Conservation (phyloP, 2,888 invertebrate species). For the Fragum fragum region DNA sequence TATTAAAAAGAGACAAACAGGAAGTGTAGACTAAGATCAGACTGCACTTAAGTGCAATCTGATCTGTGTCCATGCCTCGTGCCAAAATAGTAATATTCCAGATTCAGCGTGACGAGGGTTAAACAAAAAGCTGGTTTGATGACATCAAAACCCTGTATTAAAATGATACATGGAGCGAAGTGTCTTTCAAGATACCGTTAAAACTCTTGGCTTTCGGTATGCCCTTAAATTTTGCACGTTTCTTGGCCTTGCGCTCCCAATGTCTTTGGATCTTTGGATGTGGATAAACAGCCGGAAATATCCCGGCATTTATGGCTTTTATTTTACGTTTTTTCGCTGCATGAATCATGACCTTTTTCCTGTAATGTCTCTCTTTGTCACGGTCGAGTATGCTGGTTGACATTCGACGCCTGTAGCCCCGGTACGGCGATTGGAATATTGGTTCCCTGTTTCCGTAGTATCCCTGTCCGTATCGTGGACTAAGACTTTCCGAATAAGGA, state of each 20-base stretch:
- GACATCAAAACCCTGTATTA: background rate
- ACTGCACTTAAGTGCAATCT: no score
- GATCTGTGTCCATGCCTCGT: no score
- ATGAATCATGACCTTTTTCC: background rate
- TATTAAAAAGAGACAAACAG: no score
- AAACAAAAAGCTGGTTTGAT: no score
- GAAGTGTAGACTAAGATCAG: no score
- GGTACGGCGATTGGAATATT: background rate
- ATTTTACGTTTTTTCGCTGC: background rate
- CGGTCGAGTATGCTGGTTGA: background rate
- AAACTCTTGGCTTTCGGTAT: constrained; percentile 53
- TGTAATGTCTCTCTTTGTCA: background rate
- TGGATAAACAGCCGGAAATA: constrained; percentile 31
- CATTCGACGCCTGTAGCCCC: background rate
- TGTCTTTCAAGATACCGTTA: constrained; percentile 42
- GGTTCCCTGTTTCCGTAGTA: background rate
- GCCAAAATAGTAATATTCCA: no score
- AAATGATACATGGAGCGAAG: constrained; percentile 32
- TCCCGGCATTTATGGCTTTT: constrained; percentile 24
- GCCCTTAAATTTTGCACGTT: constrained; percentile 15
- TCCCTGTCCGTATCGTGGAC: background rate
- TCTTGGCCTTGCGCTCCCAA: constrained; percentile 23
- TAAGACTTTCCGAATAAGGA: background rate
- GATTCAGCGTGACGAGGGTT: no score
- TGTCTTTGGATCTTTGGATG: constrained; percentile 42